A percentile compares a stretch with the other conserved stretches of the same genome.
These are phyloP conservation scores for Megalopta genalis DNA, from an alignment of 1,140 invertebrate species.

Conservation along the genomic window DNA sequence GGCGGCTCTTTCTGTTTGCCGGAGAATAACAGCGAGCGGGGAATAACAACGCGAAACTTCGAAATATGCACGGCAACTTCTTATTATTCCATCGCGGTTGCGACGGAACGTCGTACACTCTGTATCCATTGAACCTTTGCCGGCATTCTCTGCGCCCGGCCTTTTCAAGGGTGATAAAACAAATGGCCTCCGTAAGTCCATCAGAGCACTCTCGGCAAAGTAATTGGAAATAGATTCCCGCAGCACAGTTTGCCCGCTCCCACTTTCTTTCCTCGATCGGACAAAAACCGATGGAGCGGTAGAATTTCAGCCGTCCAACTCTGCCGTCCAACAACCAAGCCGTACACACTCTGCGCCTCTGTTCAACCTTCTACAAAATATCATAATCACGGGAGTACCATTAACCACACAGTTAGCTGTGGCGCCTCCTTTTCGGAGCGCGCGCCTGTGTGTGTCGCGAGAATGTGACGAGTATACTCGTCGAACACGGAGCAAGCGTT, in stretches of 20 bases:
- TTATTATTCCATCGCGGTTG: slow-evolving; percentile 23
- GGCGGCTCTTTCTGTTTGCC: neutral
- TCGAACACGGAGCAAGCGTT: no score
- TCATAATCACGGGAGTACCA: slow-evolving; percentile 18
- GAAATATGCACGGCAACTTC: slow-evolving; percentile 24
- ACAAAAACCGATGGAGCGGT: slow-evolving; percentile 40
- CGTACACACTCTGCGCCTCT: slow-evolving; percentile 18
- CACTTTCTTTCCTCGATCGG: slow-evolving; percentile 34
- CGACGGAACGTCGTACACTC: neutral
- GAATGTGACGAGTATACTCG: no score
- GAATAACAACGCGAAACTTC: slow-evolving; percentile 27
- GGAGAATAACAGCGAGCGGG: neutral
- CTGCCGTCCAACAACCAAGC: no score
- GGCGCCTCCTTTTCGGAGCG: no score
- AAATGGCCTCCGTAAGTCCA: slow-evolving; percentile 51
- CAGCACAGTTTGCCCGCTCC: slow-evolving; percentile 11
- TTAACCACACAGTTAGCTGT: no score
- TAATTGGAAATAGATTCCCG: slow-evolving; percentile 55
- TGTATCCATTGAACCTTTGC: slow-evolving; percentile 30
- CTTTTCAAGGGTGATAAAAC: slow-evolving; percentile 37
- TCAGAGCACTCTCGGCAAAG: slow-evolving; percentile 49
- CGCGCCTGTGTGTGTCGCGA: no score
- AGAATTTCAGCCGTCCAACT: slow-evolving; percentile 29
- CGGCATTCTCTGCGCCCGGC: slow-evolving; percentile 8
- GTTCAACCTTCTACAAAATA: neutral